Conservation (phyloP, 2,113 vertebrate genomes). For the Ciconia maguari region DNA sequence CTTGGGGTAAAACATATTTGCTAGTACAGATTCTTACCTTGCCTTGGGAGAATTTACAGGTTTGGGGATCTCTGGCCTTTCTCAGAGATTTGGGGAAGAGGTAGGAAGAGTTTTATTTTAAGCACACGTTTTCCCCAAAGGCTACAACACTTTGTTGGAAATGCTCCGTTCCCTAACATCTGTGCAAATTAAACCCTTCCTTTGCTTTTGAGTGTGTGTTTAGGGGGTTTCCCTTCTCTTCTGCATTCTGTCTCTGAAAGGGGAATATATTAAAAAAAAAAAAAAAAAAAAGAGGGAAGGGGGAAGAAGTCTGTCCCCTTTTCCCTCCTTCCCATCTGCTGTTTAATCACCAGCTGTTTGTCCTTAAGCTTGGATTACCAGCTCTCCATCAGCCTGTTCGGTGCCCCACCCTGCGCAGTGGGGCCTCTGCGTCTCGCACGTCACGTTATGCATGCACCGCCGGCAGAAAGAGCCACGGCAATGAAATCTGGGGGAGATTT, state of each 20-base stretch:
- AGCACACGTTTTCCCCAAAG: neutral
- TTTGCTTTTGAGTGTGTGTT: neutral
- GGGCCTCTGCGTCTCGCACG: neutral
- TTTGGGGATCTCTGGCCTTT: neutral
- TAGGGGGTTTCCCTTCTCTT: neutral
- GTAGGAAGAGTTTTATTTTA: neutral
- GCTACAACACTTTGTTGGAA: neutral
- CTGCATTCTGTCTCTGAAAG: neutral
- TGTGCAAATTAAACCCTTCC: constrained; percentile 4
- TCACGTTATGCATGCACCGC: accelerated
- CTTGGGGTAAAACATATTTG: neutral
- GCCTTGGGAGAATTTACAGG: neutral
- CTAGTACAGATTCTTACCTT: neutral
- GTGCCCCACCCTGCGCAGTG: accelerated
- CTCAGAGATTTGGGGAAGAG: neutral
- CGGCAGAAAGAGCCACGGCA: neutral
- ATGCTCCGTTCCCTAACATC: neutral
- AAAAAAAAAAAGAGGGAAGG: neutral
- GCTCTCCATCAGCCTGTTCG: neutral
- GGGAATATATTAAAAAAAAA: neutral
- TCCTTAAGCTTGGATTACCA: constrained; percentile 24
- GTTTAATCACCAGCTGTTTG: constrained; percentile 42
- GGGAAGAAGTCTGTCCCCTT: constrained; percentile 2
- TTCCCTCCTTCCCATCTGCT: constrained; percentile 40
- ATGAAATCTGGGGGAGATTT: neutral